Evolutionary conservation across 2,888 invertebrate species (phyloP).

Genomic region (Chydorus sphaericus): DNA sequence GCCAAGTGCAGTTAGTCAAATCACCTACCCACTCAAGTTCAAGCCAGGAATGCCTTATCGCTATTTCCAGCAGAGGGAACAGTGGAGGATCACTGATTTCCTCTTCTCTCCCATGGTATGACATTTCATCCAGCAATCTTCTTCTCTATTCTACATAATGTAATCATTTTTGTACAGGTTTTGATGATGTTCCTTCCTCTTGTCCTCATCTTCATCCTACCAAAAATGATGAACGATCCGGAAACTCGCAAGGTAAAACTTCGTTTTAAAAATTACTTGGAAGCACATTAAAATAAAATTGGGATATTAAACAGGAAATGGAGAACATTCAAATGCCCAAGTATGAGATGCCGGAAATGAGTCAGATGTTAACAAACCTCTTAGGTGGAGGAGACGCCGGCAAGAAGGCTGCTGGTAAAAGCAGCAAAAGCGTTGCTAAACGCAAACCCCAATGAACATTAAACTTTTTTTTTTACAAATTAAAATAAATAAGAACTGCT

Average conservation of each 20-base stretch:
- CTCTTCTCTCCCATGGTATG: slow-evolving; percentile 82
- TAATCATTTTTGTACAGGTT: slow-evolving; percentile 27
- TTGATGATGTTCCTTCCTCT: slow-evolving; percentile 93
- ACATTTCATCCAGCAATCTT: slow-evolving; percentile 21
- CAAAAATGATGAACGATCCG: slow-evolving; percentile 95
- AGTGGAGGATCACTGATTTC: slow-evolving; percentile 93
- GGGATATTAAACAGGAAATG: slow-evolving; percentile 44
- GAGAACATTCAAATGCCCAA: slow-evolving; percentile 61
- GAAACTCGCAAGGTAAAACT: slow-evolving; percentile 70
- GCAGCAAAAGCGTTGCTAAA: background rate
- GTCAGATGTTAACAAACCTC: slow-evolving; percentile 79
- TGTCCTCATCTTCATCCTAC: slow-evolving; percentile 75
- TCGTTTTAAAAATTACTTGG: slow-evolving; percentile 4
- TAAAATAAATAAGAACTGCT: background rate
- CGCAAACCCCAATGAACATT: background rate
- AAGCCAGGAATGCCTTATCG: slow-evolving; percentile 63
- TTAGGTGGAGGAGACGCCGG: slow-evolving; percentile 51
- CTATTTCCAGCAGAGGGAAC: slow-evolving; percentile 87
- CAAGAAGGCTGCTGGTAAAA: slow-evolving; percentile 12
- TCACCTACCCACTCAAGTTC: slow-evolving; percentile 83
- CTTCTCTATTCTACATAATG: background rate
- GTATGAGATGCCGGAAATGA: slow-evolving; percentile 85
- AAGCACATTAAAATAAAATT: background rate
- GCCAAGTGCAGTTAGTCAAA: slow-evolving; percentile 73
- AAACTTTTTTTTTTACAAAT: background rate